Evolutionary conservation across 2,797 vertebrate species (phyloP).

Genomic region (Chaetodon trifasciatus): DNA sequence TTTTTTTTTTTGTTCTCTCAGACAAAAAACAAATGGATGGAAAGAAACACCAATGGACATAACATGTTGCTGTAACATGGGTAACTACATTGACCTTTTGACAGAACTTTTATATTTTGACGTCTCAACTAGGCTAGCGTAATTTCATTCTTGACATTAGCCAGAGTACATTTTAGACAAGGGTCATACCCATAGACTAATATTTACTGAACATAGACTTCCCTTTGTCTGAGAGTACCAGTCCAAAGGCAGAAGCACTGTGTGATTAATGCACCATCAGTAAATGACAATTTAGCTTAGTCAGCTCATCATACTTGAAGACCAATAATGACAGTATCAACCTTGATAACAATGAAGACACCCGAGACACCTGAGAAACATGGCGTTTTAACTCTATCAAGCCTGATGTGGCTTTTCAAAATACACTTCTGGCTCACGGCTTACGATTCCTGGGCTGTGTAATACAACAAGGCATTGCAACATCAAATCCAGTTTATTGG

Average conservation of each 20-base stretch:
- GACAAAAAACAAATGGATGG: too few species aligned
- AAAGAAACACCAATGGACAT: too few species aligned
- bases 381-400: too few species aligned
- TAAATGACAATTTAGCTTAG: background rate
- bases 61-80: background rate
- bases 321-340: background rate
- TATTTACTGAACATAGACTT: background rate
- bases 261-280: background rate
- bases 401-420: too few species aligned
- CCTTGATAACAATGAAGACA: background rate
- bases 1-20: too few species aligned
- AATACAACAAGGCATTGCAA: constrained; percentile 21
- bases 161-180: background rate
- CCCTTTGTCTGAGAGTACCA: background rate
- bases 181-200: background rate
- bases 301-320: background rate
- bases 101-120: constrained; percentile 8
- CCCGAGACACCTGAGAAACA: too few species aligned
- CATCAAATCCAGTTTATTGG: constrained; percentile 22
- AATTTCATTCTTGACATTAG: background rate
- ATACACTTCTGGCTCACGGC: too few species aligned
- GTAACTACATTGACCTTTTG: constrained; percentile 14
- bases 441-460: background rate
- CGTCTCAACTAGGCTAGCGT: background rate
- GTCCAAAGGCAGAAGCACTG: background rate